Evolutionary conservation across 2,888 invertebrate species (phyloP), one percentile per base, ranked within the genome.

Genomic region (Eurois occulta): DNA sequence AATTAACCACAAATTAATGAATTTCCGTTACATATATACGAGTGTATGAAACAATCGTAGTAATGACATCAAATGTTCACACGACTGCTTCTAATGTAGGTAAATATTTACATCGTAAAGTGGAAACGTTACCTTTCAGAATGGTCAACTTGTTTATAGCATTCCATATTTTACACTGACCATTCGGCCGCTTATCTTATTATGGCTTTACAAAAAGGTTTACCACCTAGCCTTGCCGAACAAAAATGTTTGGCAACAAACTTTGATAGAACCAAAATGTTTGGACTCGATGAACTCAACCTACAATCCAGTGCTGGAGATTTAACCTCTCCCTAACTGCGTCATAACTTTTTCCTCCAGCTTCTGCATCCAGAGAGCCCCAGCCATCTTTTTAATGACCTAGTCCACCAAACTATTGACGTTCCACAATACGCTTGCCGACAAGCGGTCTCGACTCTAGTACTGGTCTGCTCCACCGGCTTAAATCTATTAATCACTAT

Each of bases 31-130:
- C 58, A 46, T 28, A 32, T 60, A 77, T 32, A 77, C 80, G n/a
- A 70, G 28, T 6, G 16, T 38, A 38, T 38, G n/a, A 38, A 81
- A 62, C 62, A 28, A 52, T 62, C 52, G 35, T 48, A 85, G 55
- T 69, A 55, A 72, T 55, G 81, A 72, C 35, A 75, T 32, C 46
- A 41, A 18, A 35, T 60, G 10, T 81, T 83, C 86, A 13, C 86
- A 85, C 74, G 74, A 46, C 13, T 58, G 24, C 28, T 60, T 32
- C 18, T 32, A 60, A 52, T 73, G 70, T 73, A 58, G n/a, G n/a
- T 58, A 13, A 85, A 85, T 81, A 81, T 76, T 81, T 62, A 84
- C 62, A 62, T 38, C 16, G 32, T 64, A 28, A 18, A 43, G 28
- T 74, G 64, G 24, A 71, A 69, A 64, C 16, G 5, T 18, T n/a